Conservation (phyloP, 2,888 invertebrate species). For the Vesta saturnalis region DNA sequence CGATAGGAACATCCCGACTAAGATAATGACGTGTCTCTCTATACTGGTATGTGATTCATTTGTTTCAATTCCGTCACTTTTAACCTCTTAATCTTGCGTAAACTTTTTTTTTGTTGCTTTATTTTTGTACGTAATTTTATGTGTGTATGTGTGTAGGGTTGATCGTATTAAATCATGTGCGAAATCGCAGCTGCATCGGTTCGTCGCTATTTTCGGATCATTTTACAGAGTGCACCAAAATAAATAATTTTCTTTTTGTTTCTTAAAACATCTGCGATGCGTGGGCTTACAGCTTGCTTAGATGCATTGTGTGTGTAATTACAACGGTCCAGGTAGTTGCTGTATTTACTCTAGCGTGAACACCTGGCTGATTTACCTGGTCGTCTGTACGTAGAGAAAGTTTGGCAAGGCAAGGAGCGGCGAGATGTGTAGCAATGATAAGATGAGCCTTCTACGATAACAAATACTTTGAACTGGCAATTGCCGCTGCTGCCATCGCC, state of each 20-base stretch:
- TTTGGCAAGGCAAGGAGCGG: constrained; percentile 60
- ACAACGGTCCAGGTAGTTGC: constrained; percentile 52
- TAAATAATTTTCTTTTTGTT: constrained; percentile 56
- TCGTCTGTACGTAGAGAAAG: constrained; percentile 56
- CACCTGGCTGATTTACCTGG: constrained; percentile 40
- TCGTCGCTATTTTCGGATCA: constrained; percentile 49
- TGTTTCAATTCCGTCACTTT: constrained; percentile 37
- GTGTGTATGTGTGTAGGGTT: constrained; percentile 17
- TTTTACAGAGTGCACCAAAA: constrained; percentile 54
- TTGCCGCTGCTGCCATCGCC: constrained; percentile 41
- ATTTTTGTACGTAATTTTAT: constrained; percentile 17
- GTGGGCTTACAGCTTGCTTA: constrained; percentile 49
- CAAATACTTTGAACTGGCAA: constrained; percentile 51
- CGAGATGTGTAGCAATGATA: constrained; percentile 51
- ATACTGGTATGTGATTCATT: constrained; percentile 75
- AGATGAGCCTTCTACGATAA: constrained; percentile 57
- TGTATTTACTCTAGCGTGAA: constrained; percentile 40
- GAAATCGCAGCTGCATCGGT: constrained; percentile 51
- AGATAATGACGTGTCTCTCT: constrained; percentile 81
- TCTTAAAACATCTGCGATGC: constrained; percentile 54
- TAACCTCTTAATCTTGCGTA: constrained; percentile 45
- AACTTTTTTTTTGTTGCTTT: constrained; percentile 23
- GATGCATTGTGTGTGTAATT: constrained; percentile 55
- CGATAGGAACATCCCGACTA: constrained; percentile 67
- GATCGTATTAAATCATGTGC: constrained; percentile 22